Base-by-base conservation (phyloP, 2,113 vertebrate species). In the Poeciliopsis turrubarensis region DNA sequence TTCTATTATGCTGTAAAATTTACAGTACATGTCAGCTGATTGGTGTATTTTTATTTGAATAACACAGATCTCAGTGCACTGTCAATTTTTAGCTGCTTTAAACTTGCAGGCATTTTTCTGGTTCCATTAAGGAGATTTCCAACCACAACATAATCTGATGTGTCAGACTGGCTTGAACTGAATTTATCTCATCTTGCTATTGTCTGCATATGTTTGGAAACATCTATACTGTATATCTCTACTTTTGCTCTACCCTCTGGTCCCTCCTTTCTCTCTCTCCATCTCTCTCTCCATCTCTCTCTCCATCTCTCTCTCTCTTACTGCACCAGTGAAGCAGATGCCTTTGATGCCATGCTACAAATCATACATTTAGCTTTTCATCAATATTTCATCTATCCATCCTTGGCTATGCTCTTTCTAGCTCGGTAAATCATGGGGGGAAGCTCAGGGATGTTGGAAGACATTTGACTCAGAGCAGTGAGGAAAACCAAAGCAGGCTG, bases 321-420 rank as follows among this genome's bases (percentile, higher is more conserved):
- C 41, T 84, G 80, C 83, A 79, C 57, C 79, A 77, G 62, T 32
- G 78, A 78, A 77, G 82, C 85, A 88, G 85, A 88, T 75, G 84
- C 79, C 79, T 92, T 90, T 91, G 88, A 93, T 91, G 85, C 78
- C 76, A 78, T 60, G 73, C 84, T 88, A 92, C 89, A 93, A 93
- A 94, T 93, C 92, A 91, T 87, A 92, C 87, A 92, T 92, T 90
- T 91, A 88, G 86, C 90, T 92, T 94, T 93, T 93, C 89, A 94
- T 94, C 91, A 93, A 93, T 93, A 94, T 94, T 94, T 94, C 85
- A 95, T 93, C 86, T 89, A 75, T 89, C 80, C 84, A 81, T 81
- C 81, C 80, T 71, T 9, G 67, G 79, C 84, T 72, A 47, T 34
- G 73, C 86, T 84, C 81, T 77, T 70, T 76, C 63, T 72, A 37